These are phyloP conservation scores for Hirundo rustica DNA, from an alignment of 2,797 vertebrate genomes.

Conservation along the genomic window DNA sequence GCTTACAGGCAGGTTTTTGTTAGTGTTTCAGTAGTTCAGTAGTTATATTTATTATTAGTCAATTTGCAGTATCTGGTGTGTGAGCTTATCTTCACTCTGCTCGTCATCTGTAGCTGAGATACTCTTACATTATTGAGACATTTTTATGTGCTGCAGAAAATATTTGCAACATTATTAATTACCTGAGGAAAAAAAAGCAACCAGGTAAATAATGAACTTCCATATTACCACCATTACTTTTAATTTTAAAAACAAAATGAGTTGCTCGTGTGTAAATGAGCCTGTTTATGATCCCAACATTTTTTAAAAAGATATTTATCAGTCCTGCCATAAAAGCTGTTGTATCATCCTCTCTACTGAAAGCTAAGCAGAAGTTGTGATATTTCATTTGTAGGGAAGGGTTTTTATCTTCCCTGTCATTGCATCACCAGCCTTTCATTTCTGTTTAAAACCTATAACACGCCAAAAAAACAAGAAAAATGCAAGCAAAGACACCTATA, in stretches of 20 bases:
- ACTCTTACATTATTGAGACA: not conserved
- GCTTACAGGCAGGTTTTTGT: not conserved
- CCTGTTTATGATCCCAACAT: not conserved
- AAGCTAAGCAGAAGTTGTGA: not conserved
- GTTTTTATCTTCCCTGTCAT: not conserved
- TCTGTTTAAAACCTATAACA: not conserved
- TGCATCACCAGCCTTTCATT: not conserved
- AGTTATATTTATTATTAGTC: constrained; percentile 1
- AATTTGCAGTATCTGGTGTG: not conserved
- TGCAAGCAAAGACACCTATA: not conserved
- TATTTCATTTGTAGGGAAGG: not conserved
- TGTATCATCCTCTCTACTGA: not conserved
- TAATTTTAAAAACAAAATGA: constrained; percentile 8
- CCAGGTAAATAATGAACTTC: constrained; percentile 21
- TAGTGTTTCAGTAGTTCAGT: not conserved
- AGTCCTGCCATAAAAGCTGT: not conserved
- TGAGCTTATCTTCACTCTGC: not conserved
- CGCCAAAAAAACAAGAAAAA: not conserved
- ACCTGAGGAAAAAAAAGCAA: not conserved
- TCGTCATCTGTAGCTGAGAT: not conserved
- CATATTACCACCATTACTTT: not conserved
- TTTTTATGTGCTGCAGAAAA: constrained; percentile 7
- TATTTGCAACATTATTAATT: constrained; percentile 1
- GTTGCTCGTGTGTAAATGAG: not conserved
- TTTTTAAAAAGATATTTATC: not conserved